phyloP scores from a whole-genome alignment of 2,888 invertebrate species.

The Heliconius erato region DNA sequence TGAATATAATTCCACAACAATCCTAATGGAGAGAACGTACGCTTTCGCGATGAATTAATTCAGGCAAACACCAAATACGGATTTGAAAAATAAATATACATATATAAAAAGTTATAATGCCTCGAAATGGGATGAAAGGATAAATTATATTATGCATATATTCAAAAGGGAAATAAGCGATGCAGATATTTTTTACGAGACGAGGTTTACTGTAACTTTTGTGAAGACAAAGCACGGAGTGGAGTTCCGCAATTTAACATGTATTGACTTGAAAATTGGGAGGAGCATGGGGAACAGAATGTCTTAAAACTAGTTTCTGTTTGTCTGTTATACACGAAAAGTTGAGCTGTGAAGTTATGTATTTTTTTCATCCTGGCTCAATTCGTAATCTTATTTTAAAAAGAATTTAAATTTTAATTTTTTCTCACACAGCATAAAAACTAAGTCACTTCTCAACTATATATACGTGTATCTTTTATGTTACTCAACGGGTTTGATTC shows the following conservation, averaged over 20 bases:
- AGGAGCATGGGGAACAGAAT: background rate
- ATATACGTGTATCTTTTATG: background rate
- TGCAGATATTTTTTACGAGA: background rate
- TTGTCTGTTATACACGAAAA: background rate
- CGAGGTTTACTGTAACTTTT: background rate
- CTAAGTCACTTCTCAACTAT: background rate
- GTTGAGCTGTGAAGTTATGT: no score
- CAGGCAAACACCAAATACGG: conserved; percentile 17
- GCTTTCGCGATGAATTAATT: conserved; percentile 22
- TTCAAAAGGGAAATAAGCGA: background rate
- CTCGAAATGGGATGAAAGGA: background rate
- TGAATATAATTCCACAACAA: conserved; percentile 19
- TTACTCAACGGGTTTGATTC: no score
- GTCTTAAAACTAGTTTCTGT: background rate
- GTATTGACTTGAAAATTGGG: background rate
- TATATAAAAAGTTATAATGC: conserved; percentile 1
- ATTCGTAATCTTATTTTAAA: background rate
- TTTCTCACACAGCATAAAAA: background rate
- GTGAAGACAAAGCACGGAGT: background rate
- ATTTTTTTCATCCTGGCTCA: no score
- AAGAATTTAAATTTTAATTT: background rate
- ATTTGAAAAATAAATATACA: conserved; percentile 17
- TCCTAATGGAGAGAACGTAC: conserved; percentile 19
- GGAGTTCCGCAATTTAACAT: background rate
- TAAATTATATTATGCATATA: background rate